phyloP scores from a whole-genome alignment of 2,888 invertebrate species.

The Philaethria dido region DNA sequence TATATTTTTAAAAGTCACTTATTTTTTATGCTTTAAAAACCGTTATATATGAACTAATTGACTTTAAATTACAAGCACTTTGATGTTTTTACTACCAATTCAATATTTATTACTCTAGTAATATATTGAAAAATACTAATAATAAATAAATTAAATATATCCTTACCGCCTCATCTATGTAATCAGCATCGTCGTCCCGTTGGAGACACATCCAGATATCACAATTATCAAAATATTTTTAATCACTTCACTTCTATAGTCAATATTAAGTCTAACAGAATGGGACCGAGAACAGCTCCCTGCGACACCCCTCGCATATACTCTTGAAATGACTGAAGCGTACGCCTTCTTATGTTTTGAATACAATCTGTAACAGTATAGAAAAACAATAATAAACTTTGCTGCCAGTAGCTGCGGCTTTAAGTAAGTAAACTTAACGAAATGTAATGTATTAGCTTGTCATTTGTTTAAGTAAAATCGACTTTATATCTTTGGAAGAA shows the following conservation, averaged over 20 bases:
- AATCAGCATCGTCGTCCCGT: conserved; percentile 68
- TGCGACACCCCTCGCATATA: conserved; percentile 67
- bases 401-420: conserved; percentile 55
- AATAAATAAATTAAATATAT: conserved; percentile 33
- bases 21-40: too few species aligned
- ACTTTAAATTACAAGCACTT: too few species aligned
- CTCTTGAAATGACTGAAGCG: conserved; percentile 67
- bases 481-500: conserved; percentile 20
- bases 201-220: conserved; percentile 79
- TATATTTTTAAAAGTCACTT: too few species aligned
- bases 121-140: conserved; percentile 2
- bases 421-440: conserved; percentile 46
- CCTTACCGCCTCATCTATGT: conserved; percentile 75
- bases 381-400: conserved; percentile 81
- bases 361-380: conserved; percentile 81
- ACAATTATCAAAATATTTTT: conserved; percentile 48
- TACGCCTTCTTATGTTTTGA: conserved; percentile 72
- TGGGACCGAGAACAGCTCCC: conserved; percentile 57
- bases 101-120: too few species aligned
- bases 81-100: too few species aligned
- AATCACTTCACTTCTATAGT: conserved; percentile 54
- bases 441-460: conserved; percentile 32
- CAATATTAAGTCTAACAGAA: conserved; percentile 47
- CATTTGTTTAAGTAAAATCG: conserved; percentile 26
- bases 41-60: too few species aligned